These are phyloP conservation scores for Oryzias javanicus DNA, from an alignment of 2,113 vertebrate genomes.

Conservation along the genomic window DNA sequence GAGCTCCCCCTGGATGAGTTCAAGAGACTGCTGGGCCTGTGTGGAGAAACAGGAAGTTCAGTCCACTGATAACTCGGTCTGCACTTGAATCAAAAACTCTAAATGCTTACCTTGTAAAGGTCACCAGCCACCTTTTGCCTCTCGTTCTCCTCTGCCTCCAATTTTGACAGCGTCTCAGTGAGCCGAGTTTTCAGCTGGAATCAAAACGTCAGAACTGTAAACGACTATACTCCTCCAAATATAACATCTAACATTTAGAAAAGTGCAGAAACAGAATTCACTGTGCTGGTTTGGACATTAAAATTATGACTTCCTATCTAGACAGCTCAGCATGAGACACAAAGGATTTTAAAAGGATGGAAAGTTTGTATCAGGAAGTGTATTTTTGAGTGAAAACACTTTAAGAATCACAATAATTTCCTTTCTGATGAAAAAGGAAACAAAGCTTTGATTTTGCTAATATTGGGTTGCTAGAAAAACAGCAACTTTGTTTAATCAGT, in stretches of 20 bases:
- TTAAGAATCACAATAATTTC: no score
- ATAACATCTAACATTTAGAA: neutral
- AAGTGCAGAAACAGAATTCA: slow-evolving; percentile 21
- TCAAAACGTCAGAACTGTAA: slow-evolving; percentile 22
- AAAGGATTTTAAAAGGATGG: neutral
- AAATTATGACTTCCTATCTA: slow-evolving; percentile 4
- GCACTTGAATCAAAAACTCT: neutral
- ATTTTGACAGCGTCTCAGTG: slow-evolving; percentile 84
- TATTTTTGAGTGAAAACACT: no score
- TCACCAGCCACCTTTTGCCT: slow-evolving; percentile 88
- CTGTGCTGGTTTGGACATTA: neutral
- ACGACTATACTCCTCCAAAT: neutral
- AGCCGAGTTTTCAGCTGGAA: slow-evolving; percentile 92
- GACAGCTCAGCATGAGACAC: slow-evolving; percentile 11
- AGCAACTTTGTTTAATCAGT: neutral
- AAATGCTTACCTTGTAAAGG: slow-evolving; percentile 85
- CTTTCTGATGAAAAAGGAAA: no score
- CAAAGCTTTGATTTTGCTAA: no score
- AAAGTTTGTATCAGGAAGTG: no score
- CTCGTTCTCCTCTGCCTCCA: slow-evolving; percentile 86
- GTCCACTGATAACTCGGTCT: slow-evolving; percentile 1
- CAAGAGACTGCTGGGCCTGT: slow-evolving; percentile 92
- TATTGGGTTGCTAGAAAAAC: neutral
- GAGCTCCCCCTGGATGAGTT: slow-evolving; percentile 90
- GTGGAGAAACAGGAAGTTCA: slow-evolving; percentile 1